Percentiles rank a stretch among this genome's conserved stretches.
These are phyloP conservation scores for Mellivora capensis DNA, from an alignment of 2,113 vertebrate genomes.

Conservation along the genomic window DNA sequence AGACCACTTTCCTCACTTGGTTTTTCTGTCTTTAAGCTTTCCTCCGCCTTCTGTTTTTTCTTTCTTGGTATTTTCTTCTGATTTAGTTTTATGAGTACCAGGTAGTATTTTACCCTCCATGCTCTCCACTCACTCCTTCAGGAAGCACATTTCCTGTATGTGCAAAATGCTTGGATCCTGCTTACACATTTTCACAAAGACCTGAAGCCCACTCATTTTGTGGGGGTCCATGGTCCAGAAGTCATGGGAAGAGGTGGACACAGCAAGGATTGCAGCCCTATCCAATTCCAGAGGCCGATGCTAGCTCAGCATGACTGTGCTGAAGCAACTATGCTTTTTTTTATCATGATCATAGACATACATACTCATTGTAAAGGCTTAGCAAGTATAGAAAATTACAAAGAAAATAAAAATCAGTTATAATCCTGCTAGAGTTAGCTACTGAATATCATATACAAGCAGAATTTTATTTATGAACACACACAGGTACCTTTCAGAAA, in stretches of 20 bases:
- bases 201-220: neutral
- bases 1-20: neutral
- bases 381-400: conserved; percentile 1
- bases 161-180: neutral
- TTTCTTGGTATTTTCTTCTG: neutral
- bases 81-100: neutral
- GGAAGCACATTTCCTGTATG: neutral
- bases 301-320: neutral
- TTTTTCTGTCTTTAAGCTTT: neutral
- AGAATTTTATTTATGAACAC: conserved; percentile 23
- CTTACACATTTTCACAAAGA: neutral
- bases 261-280: neutral
- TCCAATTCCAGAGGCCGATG: neutral
- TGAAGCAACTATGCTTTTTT: neutral
- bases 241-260: neutral
- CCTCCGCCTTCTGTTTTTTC: neutral
- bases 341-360: neutral
- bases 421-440: neutral
- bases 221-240: neutral
- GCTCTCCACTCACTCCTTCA: neutral
- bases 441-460: neutral
- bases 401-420: conserved; percentile 22
- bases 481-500: neutral
- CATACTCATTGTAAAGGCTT: neutral
- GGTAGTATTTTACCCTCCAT: neutral